phyloP scores from a whole-genome alignment of 2,113 vertebrate species.

The Hippocampus comes region DNA sequence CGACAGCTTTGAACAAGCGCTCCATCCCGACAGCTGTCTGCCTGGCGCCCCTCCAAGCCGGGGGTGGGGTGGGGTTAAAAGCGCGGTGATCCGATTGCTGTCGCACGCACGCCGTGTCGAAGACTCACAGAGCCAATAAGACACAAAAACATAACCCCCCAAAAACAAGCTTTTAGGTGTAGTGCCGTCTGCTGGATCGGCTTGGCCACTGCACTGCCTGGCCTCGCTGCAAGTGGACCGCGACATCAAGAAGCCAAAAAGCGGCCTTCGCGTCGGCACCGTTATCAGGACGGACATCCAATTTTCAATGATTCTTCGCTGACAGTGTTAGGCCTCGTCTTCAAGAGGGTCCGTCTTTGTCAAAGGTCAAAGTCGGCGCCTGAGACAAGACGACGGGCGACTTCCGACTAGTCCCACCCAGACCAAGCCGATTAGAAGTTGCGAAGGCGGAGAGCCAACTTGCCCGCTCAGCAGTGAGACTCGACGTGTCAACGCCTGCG shows the following conservation, averaged over 20 bases:
- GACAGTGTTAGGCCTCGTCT: background rate
- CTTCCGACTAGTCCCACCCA: slow-evolving; percentile 25
- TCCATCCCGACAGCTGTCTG: slow-evolving; percentile 97
- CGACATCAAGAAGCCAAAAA: background rate
- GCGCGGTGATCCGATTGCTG: slow-evolving; percentile 78
- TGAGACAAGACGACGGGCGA: slow-evolving; percentile 11
- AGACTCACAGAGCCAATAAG: slow-evolving; percentile 13
- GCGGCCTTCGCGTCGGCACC: too few species aligned
- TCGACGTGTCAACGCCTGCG: slow-evolving; percentile 61
- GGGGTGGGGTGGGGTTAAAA: slow-evolving; percentile 68
- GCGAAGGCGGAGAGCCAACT: slow-evolving; percentile 44
- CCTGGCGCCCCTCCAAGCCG: slow-evolving; percentile 87
- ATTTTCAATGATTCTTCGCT: background rate
- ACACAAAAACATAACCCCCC: background rate
- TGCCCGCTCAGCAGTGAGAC: slow-evolving; percentile 49
- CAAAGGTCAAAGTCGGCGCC: slow-evolving; percentile 22
- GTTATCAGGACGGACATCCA: background rate
- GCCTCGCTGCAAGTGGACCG: background rate
- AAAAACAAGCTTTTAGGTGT: background rate
- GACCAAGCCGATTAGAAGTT: slow-evolving; percentile 41
- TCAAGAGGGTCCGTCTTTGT: slow-evolving; percentile 4
- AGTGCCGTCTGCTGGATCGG: background rate
- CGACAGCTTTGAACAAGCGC: slow-evolving; percentile 90
- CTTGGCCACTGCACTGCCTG: background rate
- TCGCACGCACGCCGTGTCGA: slow-evolving; percentile 34